A percentile compares a stretch with the other conserved stretches of the same genome.
Conservation (phyloP, 92 coral and sea anemone species). For the Porites lobata region DNA sequence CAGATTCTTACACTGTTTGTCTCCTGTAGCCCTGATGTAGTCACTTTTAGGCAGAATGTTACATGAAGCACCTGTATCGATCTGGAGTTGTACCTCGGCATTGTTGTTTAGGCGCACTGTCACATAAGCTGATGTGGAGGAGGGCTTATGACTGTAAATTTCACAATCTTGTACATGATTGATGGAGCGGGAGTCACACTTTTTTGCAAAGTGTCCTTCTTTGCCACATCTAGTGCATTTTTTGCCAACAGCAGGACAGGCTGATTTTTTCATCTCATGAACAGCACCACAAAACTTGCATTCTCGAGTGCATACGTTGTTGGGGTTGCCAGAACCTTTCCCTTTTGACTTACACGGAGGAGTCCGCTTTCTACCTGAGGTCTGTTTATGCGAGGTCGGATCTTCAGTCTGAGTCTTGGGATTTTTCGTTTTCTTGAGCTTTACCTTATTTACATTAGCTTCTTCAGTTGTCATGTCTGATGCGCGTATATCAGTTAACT, state of each 20-base stretch:
- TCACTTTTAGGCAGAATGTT: slow-evolving; percentile 32
- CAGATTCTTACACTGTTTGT: slow-evolving; percentile 35
- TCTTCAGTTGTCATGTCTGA: slow-evolving; percentile 27
- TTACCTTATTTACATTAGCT: slow-evolving; percentile 12
- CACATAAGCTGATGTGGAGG: slow-evolving; percentile 27
- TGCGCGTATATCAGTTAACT: slow-evolving; percentile 23
- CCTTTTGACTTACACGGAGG: not conserved
- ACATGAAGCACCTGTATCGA: slow-evolving; percentile 13
- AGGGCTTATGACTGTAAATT: slow-evolving; percentile 48
- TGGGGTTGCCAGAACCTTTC: not conserved
- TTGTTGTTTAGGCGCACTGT: slow-evolving; percentile 16
- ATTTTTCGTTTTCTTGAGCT: not conserved
- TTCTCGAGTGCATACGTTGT: not conserved
- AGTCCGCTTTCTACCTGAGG: not conserved
- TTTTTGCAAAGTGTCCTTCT: slow-evolving; percentile 14
- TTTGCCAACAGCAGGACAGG: not conserved
- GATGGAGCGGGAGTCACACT: slow-evolving; percentile 31
- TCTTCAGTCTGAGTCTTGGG: not conserved
- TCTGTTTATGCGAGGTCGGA: not conserved
- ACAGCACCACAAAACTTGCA: slow-evolving; percentile 21
- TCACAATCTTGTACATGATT: slow-evolving; percentile 48
- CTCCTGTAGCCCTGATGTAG: slow-evolving; percentile 25
- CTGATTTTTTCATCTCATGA: slow-evolving; percentile 37
- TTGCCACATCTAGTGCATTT: too few relatives aligned
- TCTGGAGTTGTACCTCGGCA: too few relatives aligned